These are phyloP conservation scores for Lacanobia wlatinum DNA, from an alignment of 2,888 invertebrate species.

Conservation along the genomic window DNA sequence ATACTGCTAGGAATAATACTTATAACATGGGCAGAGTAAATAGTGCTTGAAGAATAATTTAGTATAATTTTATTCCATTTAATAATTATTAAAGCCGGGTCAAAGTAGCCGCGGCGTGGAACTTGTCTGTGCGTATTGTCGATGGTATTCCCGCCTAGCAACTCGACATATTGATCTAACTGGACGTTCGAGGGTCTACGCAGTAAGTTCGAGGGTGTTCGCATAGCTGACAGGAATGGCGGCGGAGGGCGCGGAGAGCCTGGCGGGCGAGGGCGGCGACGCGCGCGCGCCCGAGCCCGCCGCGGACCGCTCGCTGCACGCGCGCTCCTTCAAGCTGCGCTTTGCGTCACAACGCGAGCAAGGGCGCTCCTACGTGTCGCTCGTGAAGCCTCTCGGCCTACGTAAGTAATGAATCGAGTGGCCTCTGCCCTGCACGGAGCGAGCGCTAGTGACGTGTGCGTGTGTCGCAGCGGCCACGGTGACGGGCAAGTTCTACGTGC, in stretches of 20 bases:
- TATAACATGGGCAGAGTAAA: no score
- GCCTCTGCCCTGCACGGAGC: no score
- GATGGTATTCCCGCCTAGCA: constrained; percentile 22
- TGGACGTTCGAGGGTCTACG: neutral
- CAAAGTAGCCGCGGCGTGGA: neutral
- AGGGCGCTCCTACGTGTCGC: constrained; percentile 84
- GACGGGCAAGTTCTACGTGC: constrained; percentile 78
- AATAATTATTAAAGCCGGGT: neutral
- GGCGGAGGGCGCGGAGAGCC: constrained; percentile 16
- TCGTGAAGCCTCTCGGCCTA: constrained; percentile 79
- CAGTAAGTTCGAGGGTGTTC: neutral
- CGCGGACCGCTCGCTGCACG: constrained; percentile 57
- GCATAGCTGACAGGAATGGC: constrained; percentile 14
- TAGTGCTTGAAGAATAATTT: no score
- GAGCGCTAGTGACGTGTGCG: neutral
- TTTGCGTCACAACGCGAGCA: constrained; percentile 84
- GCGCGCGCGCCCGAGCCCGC: constrained; percentile 34
- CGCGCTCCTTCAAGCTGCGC: constrained; percentile 82
- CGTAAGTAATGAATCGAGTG: constrained; percentile 72
- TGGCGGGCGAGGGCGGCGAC: constrained; percentile 8
- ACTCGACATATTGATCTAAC: constrained; percentile 49
- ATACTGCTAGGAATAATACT: no score
- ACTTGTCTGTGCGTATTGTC: neutral
- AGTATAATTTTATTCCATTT: neutral
- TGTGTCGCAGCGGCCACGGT: constrained; percentile 79